Base-by-base conservation (phyloP, 2,113 vertebrate genomes). In the mouse (Mus musculus) region DNA sequence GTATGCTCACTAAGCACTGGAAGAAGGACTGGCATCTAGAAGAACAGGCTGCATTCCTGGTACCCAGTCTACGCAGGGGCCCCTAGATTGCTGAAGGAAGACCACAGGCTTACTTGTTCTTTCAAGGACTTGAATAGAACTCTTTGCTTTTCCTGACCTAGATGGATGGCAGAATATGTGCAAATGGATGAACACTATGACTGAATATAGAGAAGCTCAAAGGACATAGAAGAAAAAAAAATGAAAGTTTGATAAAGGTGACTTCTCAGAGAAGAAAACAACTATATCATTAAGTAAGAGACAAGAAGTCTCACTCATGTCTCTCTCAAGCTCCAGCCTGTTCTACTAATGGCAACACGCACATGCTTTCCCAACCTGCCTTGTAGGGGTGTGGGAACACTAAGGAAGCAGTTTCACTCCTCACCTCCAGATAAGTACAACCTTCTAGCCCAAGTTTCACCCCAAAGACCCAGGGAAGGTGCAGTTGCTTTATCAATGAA, bases 71-170 rank as follows among this genome's bases (percentile, higher is more conserved):
- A 3, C 33, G 14, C 17, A 19, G 39, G 2, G 22, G 0, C 28
- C 4, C 20, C 12, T 5, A 13, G 16, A 42, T 13, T 56, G 19
- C 54, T 19, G 36, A 77, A 1, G n/a, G n/a, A 52, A 14, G 28
- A 12, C 1, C 22, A 36, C 22, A 1, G 6, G 11, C 26, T 63
- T 16, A 20, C 17, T 72, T 85, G 36, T 2, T 0, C 0, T 5
- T 20, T 22, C 30, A 5, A 30, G 3, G 8, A 69, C 52, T 20
- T 75, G 24, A 49, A 20, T 1, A 36, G 42, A 42, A 69, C 8
- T 17, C 19, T 16, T 7, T 13, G 5, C 46, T 14, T 9, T 10
- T 39, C 33, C 3, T 8, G 20, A 20, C 5, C 46, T 4, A 14
- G 22, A 13, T 67, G 26, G 7, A 19, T 19, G 26, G 14, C 36